A percentile compares a stretch with the other conserved stretches of the same genome.
phyloP scores from a whole-genome alignment of 2,888 invertebrate genomes.

The Crepidodera aurea region DNA sequence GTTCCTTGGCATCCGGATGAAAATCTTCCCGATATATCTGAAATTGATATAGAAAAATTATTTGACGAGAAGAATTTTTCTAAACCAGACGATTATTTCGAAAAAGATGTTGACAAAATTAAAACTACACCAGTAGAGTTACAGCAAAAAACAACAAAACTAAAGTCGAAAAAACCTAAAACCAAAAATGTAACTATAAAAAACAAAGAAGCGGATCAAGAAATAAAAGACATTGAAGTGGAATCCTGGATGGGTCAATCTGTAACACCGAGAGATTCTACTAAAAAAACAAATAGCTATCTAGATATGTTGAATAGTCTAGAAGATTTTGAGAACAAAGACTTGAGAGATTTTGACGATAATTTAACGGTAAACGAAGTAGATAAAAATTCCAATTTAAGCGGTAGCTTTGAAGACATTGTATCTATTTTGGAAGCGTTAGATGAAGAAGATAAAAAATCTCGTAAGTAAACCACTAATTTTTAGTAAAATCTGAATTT shows the following conservation, averaged over 20 bases:
- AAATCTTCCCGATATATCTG: slow-evolving; percentile 47
- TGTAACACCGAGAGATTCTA: neutral
- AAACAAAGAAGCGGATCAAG: slow-evolving; percentile 9
- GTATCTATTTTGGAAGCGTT: slow-evolving; percentile 61
- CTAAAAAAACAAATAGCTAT: slow-evolving; percentile 47
- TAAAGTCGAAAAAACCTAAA: slow-evolving; percentile 1
- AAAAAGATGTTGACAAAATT: slow-evolving; percentile 23
- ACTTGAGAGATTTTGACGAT: slow-evolving; percentile 24
- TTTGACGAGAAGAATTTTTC: slow-evolving; percentile 47
- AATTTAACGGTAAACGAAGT: slow-evolving; percentile 46
- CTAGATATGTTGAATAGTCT: slow-evolving; percentile 51
- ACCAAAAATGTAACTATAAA: neutral
- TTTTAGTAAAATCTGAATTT: neutral
- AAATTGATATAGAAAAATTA: slow-evolving; percentile 49
- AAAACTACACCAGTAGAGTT: slow-evolving; percentile 10
- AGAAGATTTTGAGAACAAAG: slow-evolving; percentile 45
- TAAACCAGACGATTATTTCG: slow-evolving; percentile 38
- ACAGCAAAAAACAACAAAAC: slow-evolving; percentile 30
- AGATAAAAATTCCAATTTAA: slow-evolving; percentile 38
- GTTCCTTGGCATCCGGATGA: slow-evolving; percentile 39
- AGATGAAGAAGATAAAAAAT: slow-evolving; percentile 61
- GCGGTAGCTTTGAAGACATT: slow-evolving; percentile 60
- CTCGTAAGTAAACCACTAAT: slow-evolving; percentile 51
- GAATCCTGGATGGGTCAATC: slow-evolving; percentile 11
- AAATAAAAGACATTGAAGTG: slow-evolving; percentile 19